Percentiles rank a stretch among this genome's conserved stretches.
These are phyloP conservation scores for Drosophila subquinaria DNA, from an alignment of 2,888 invertebrate species.

Conservation along the genomic window DNA sequence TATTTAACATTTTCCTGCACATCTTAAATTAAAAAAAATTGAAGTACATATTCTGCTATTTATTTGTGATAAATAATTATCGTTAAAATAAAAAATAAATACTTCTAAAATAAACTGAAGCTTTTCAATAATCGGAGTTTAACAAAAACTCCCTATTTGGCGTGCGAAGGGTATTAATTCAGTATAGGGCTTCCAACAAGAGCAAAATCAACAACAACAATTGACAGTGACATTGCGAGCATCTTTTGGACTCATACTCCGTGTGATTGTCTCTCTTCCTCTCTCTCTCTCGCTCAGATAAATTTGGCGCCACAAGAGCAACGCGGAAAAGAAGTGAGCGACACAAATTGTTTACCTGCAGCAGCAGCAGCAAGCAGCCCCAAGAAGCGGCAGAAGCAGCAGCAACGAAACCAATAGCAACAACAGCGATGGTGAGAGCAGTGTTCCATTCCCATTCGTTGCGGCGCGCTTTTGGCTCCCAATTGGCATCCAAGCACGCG, in stretches of 20 bases:
- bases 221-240: slow-evolving; percentile 73
- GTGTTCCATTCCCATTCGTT: slow-evolving; percentile 61
- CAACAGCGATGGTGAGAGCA: slow-evolving; percentile 18
- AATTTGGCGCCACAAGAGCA: slow-evolving; percentile 56
- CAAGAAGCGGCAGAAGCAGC: slow-evolving; percentile 28
- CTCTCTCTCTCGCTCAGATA: slow-evolving; percentile 29
- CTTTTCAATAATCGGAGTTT: not conserved
- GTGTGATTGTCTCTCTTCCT: slow-evolving; percentile 19
- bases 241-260: slow-evolving; percentile 37
- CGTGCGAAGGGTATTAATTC: slow-evolving; percentile 35
- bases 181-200: slow-evolving; percentile 49
- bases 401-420: slow-evolving; percentile 14
- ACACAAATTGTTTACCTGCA: slow-evolving; percentile 52
- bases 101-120: not conserved
- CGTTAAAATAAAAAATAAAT: no score
- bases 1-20: no score
- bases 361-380: slow-evolving; percentile 11
- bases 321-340: slow-evolving; percentile 43
- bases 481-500: slow-evolving; percentile 63
- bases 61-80: no score
- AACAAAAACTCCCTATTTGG: slow-evolving; percentile 2
- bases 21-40: no score
- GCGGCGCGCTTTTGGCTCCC: slow-evolving; percentile 43
- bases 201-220: slow-evolving; percentile 40
- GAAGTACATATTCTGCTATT: no score